phyloP scores from a whole-genome alignment of 2,113 vertebrate genomes.

The Misgurnus anguillicaudatus region DNA sequence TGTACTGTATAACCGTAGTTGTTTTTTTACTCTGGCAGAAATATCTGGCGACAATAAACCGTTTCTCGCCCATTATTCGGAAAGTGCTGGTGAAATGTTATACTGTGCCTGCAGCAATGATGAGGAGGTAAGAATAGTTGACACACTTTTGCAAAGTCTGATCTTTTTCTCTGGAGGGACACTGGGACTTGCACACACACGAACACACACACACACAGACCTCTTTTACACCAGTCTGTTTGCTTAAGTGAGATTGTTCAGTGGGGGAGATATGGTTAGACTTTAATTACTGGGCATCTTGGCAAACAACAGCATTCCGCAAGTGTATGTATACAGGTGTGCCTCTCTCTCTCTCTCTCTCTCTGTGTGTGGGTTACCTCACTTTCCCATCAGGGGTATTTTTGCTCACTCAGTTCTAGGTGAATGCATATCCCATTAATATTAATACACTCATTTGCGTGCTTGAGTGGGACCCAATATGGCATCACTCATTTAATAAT shows the following conservation, averaged over 20 bases:
- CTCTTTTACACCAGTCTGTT: slow-evolving; percentile 4
- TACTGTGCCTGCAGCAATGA: slow-evolving; percentile 41
- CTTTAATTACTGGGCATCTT: slow-evolving; percentile 43
- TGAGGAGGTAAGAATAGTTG: slow-evolving; percentile 46
- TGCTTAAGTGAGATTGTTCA: not conserved
- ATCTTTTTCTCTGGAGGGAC: slow-evolving; percentile 32
- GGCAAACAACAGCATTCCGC: slow-evolving; percentile 14
- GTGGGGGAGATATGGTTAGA: slow-evolving; percentile 40
- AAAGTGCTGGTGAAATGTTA: slow-evolving; percentile 36
- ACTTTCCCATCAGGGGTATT: slow-evolving; percentile 32
- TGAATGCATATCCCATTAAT: slow-evolving; percentile 40
- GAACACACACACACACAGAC: slow-evolving; percentile 9
- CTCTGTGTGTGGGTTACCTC: slow-evolving; percentile 16
- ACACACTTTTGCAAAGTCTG: slow-evolving; percentile 42
- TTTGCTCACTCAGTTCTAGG: slow-evolving; percentile 39
- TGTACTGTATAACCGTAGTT: no score
- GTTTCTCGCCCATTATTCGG: slow-evolving; percentile 24
- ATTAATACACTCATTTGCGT: slow-evolving; percentile 48
- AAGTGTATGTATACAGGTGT: slow-evolving; percentile 30
- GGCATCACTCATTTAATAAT: slow-evolving; percentile 52
- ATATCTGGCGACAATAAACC: slow-evolving; percentile 16
- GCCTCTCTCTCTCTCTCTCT: not conserved
- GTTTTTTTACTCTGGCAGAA: not conserved
- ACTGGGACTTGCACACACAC: not conserved
- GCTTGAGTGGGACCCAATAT: slow-evolving; percentile 51